Conservation (phyloP, 2,888 invertebrate genomes). For the Drosophila anomelani region DNA sequence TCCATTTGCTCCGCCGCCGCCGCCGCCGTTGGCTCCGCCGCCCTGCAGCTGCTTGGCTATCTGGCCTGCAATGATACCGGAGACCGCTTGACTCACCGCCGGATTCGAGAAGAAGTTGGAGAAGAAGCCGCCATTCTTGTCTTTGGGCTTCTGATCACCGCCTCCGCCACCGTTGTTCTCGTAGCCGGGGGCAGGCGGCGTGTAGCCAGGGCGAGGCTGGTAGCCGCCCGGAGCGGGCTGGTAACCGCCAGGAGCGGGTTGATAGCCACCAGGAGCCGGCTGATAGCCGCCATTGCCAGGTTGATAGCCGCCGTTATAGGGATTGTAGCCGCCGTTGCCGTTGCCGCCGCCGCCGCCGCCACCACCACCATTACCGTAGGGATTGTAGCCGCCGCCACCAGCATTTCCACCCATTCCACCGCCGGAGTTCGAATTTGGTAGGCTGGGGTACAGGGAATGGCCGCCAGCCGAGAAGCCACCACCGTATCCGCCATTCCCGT, state of each 20-base stretch:
- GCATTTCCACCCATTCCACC: conserved; percentile 7
- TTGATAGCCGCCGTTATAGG: conserved; percentile 68
- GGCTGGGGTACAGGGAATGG: conserved; percentile 81
- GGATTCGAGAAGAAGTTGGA: conserved; percentile 83
- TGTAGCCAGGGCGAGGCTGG: conserved; percentile 69
- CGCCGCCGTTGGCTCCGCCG: conserved; percentile 80
- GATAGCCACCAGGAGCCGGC: conserved; percentile 73
- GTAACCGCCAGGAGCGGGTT: conserved; percentile 69
- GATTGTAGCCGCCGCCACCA: conserved; percentile 5
- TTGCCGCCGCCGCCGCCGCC: conserved; percentile 31
- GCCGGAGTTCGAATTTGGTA: conserved; percentile 68
- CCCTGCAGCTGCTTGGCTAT: conserved; percentile 83
- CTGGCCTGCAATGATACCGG: conserved; percentile 84
- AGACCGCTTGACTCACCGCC: conserved; percentile 83
- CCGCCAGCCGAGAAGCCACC: conserved; percentile 83
- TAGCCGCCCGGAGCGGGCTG: conserved; percentile 61
- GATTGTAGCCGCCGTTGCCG: conserved; percentile 53
- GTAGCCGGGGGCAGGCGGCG: conserved; percentile 81
- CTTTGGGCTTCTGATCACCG: conserved; percentile 75
- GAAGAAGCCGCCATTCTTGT: conserved; percentile 82
- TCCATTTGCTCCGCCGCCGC: conserved; percentile 41
- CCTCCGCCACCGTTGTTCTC: conserved; percentile 65
- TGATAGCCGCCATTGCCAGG: conserved; percentile 63
- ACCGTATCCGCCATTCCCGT: conserved; percentile 83
- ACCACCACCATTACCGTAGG: conserved; percentile 14